Percentiles rank a stretch among this genome's conserved stretches.
These are phyloP conservation scores for Caenorhabditis zanzibari DNA, from an alignment of 2,888 invertebrate species.

Conservation along the genomic window DNA sequence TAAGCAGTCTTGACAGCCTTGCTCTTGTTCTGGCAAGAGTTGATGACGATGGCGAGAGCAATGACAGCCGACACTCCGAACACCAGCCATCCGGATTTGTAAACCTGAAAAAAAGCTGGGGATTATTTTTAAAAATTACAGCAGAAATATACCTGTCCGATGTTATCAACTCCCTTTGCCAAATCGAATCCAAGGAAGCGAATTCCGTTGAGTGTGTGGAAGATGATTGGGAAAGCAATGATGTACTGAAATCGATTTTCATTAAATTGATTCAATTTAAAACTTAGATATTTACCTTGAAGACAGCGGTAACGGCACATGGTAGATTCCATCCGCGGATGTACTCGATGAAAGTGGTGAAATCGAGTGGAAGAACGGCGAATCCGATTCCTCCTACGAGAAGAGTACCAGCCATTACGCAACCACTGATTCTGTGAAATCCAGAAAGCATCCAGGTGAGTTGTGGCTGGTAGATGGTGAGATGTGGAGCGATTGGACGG, in stretches of 20 bases:
- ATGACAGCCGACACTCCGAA: conserved; percentile 79
- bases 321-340: conserved; percentile 80
- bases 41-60: conserved; percentile 77
- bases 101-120: conserved; percentile 69
- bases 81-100: conserved; percentile 82
- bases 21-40: conserved; percentile 68
- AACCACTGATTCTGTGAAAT: conserved; percentile 81
- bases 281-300: conserved; percentile 73
- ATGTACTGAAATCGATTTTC: conserved; percentile 72
- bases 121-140: neutral
- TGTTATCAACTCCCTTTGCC: conserved; percentile 78
- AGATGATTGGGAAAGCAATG: conserved; percentile 82
- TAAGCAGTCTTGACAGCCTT: conserved; percentile 65
- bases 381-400: conserved; percentile 81
- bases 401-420: conserved; percentile 82
- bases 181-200: conserved; percentile 83
- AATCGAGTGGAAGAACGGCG: conserved; percentile 81
- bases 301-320: conserved; percentile 75
- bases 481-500: conserved; percentile 83
- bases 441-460: conserved; percentile 83
- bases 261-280: neutral
- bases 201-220: conserved; percentile 83
- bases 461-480: conserved; percentile 82
- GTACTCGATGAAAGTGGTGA: conserved; percentile 80
- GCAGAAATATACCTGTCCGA: conserved; percentile 64